phyloP scores from a whole-genome alignment of 2,888 invertebrate species.

The Hypsopygia costalis region DNA sequence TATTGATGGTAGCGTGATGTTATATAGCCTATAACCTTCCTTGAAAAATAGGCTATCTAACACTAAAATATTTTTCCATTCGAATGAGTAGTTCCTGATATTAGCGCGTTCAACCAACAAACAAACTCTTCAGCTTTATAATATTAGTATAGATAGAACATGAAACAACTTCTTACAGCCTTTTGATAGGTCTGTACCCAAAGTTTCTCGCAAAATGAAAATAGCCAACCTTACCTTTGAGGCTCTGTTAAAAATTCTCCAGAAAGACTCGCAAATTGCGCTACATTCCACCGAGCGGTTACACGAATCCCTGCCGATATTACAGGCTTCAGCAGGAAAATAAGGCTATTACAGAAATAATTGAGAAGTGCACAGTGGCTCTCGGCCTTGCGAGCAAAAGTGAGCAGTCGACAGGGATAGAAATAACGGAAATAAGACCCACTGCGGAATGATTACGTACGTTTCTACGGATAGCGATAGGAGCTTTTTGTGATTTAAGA shows the following conservation, averaged over 20 bases:
- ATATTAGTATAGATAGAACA: too few relatives aligned
- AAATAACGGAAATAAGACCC: background rate
- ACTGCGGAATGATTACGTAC: background rate
- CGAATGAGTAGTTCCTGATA: too few relatives aligned
- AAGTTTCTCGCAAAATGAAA: background rate
- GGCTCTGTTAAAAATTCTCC: background rate
- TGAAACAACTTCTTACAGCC: too few relatives aligned
- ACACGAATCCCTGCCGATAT: conserved; percentile 2
- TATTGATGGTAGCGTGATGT: too few relatives aligned
- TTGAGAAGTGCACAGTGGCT: conserved; percentile 12
- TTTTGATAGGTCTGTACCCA: too few relatives aligned
- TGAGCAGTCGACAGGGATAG: background rate
- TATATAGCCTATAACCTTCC: too few relatives aligned
- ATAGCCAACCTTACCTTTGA: background rate
- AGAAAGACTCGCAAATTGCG: background rate
- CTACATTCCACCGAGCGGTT: background rate
- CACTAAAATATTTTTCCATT: too few relatives aligned
- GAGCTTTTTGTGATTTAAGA: too few relatives aligned
- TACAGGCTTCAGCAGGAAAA: conserved; percentile 12
- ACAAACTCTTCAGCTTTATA: too few relatives aligned
- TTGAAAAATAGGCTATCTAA: too few relatives aligned
- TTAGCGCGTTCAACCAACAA: too few relatives aligned
- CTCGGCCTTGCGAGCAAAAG: background rate
- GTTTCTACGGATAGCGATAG: too few relatives aligned
- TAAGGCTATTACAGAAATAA: conserved; percentile 17